Conservation (phyloP, 2,888 invertebrate species). For the Ecliptopera silaceata region DNA sequence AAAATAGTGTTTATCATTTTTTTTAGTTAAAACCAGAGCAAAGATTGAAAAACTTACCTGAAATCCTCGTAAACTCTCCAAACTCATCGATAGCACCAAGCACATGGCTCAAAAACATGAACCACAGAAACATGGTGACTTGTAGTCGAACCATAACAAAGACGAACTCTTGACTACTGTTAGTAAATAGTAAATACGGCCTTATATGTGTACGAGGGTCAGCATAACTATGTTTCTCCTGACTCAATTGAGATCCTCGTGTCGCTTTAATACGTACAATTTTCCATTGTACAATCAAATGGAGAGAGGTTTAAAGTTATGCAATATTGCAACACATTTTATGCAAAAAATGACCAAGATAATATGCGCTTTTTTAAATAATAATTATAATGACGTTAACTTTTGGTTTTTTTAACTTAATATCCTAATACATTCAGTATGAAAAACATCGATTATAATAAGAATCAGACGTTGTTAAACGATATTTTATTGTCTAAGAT, state of each 20-base stretch:
- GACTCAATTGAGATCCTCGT: slow-evolving; percentile 70
- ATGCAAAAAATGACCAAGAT: too few species aligned
- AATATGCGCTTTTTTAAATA: too few species aligned
- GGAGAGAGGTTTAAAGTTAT: slow-evolving; percentile 35
- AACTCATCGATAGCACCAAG: slow-evolving; percentile 57
- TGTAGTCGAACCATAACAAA: slow-evolving; percentile 44
- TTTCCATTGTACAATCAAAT: slow-evolving; percentile 57
- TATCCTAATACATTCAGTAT: too few species aligned
- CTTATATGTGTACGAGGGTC: slow-evolving; percentile 61
- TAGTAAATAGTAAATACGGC: slow-evolving; percentile 35
- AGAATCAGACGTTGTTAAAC: too few species aligned
- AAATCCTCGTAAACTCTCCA: slow-evolving; percentile 51
- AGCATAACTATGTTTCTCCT: slow-evolving; percentile 63
- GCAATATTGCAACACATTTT: slow-evolving; percentile 6
- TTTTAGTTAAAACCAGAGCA: too few species aligned
- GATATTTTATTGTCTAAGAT: too few species aligned
- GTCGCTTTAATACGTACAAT: slow-evolving; percentile 61
- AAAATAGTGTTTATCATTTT: too few species aligned
- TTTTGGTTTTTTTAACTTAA: too few species aligned
- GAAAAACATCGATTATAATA: too few species aligned
- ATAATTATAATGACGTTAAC: too few species aligned
- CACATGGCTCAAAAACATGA: slow-evolving; percentile 48
- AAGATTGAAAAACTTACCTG: too few species aligned
- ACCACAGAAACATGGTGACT: slow-evolving; percentile 50
- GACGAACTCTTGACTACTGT: slow-evolving; percentile 31